Conservation (phyloP, 2,113 vertebrate genomes). For the Etheostoma cragini region DNA sequence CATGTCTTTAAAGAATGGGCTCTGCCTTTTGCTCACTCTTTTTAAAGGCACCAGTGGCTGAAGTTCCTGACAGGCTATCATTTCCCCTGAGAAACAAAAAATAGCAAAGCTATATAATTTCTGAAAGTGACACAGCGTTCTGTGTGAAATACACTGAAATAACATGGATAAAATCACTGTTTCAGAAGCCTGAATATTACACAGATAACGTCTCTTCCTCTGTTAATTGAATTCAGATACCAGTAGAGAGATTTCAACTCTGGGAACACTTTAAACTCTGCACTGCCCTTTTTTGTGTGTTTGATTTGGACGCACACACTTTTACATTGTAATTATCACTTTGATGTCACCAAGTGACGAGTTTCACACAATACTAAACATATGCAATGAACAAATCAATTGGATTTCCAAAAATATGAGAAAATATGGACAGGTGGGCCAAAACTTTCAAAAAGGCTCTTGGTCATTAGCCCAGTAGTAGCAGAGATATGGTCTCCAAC, state of each 20-base stretch:
- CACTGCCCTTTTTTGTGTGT: not conserved
- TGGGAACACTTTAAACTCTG: conserved; percentile 48
- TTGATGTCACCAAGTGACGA: conserved; percentile 3
- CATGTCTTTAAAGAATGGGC: conserved; percentile 11
- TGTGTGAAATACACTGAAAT: conserved; percentile 71
- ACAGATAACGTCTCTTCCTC: conserved; percentile 80
- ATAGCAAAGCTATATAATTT: conserved; percentile 39
- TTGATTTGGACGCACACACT: conserved; percentile 24
- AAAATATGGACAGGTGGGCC: not conserved
- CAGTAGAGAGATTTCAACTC: conserved; percentile 32
- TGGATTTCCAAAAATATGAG: not conserved
- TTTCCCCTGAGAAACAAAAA: conserved; percentile 68
- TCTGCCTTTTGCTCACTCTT: conserved; percentile 24
- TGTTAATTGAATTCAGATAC: conserved; percentile 71
- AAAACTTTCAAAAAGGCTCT: not conserved
- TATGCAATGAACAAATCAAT: not conserved
- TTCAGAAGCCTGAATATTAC: conserved; percentile 71
- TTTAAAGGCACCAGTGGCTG: conserved; percentile 54
- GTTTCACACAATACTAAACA: not conserved
- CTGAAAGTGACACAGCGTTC: conserved; percentile 53
- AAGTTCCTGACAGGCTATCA: conserved; percentile 61
- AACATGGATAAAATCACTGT: conserved; percentile 69
- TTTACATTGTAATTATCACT: conserved; percentile 36
- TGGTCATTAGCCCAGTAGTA: not conserved
- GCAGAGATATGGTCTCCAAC: not conserved